Conservation (phyloP, 2,113 vertebrate genomes). For the Tragulus kanchil region DNA sequence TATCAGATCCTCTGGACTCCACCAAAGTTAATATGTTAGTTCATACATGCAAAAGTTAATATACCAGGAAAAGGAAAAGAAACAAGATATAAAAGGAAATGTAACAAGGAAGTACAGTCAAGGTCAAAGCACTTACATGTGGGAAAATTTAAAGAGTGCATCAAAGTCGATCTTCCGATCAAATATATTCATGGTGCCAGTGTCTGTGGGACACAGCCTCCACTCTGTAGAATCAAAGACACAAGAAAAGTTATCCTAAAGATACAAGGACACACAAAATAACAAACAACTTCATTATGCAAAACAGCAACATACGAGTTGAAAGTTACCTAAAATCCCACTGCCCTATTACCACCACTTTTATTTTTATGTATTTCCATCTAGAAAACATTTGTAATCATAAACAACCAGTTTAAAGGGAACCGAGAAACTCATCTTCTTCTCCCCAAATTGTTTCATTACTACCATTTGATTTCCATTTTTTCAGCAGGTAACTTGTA, state of each 20-base stretch:
- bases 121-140: constrained; percentile 92
- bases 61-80: constrained; percentile 6
- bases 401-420: constrained; percentile 35
- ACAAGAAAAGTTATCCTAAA: constrained; percentile 44
- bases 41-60: constrained; percentile 11
- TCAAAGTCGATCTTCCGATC: constrained; percentile 96
- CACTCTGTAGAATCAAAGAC: constrained; percentile 18
- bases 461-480: constrained; percentile 12
- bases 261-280: not conserved
- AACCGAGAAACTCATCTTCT: not conserved
- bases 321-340: constrained; percentile 17
- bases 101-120: not conserved
- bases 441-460: constrained; percentile 12
- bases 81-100: constrained; percentile 1
- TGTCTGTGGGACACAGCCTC: constrained; percentile 59
- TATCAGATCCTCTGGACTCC: not conserved
- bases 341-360: constrained; percentile 1
- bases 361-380: not conserved
- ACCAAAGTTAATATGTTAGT: not conserved
- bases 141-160: constrained; percentile 95
- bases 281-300: not conserved
- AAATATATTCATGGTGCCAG: constrained; percentile 93
- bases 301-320: not conserved
- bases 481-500: constrained; percentile 17
- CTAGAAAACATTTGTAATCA: not conserved